Evolutionary conservation across 1,140 invertebrate species (phyloP), one percentile per base, ranked within the genome.

Genomic region (Brachionus paranguensis): DNA sequence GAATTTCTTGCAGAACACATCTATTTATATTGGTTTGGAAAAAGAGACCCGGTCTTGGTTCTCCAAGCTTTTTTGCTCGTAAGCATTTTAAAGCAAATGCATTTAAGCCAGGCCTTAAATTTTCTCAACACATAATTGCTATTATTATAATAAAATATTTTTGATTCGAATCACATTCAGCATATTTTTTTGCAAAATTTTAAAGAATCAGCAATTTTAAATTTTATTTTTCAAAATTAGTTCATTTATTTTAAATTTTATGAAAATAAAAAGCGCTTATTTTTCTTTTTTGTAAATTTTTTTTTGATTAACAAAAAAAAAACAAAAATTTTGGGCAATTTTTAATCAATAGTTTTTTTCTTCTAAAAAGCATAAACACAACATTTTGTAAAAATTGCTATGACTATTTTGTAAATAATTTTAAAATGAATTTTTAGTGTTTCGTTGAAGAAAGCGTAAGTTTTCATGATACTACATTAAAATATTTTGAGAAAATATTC

Each of bases 61-160:
- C 65, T 37, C 37, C 37, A 41, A 70, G 24, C 27, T 70, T 41
- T 70, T 70, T 70, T 10, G 17, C n/a, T 60, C 53, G 53, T 60
- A 60, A 60, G 53, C 53, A 60, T 60, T 60, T 60, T 27, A 60
- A 60, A 60, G 17, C 20, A 60, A 60, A 60, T 60, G 53, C 53
- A 60, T 60, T 29, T 60, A 60, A 60, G 20, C 20, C 53, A 60
- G 53, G 20, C 53, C 53, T 10, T 60, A 33, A 68, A 68, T 41
- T 68, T 68, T 68, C 65, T 68, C 65, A 68, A 68, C 27, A 17
- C 65, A 68, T 68, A 68, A 68, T 33, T 68, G 27, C 5, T 10
- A 37, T 68, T 68, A 68, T 68, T 68, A 68, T 68, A 68, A 68
- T 68, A 68, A 68, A 68, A 68, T 33, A 68, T 68, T 37, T 68